Evolutionary conservation across 2,797 vertebrate genomes (phyloP), one percentile per base, ranked within the genome.

Genomic region (Ceyx erithaca): DNA sequence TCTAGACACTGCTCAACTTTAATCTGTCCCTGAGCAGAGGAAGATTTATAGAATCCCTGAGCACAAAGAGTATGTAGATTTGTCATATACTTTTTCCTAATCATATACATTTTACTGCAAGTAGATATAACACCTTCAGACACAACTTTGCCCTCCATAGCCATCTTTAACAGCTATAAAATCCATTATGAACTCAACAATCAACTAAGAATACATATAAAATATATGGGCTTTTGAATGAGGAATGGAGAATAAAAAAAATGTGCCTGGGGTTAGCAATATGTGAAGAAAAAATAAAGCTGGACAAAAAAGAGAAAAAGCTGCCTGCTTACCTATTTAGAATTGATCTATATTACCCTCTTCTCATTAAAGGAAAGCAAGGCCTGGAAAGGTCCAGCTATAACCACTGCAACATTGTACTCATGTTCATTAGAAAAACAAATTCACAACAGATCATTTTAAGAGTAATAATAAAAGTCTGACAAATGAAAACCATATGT

Each of bases 391-490:
- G 21, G 75, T 69, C 43, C 89, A 94, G 89, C 90, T 84, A 64
- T 40, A 85, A 85, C 73, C 51, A 40, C 77, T 80, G 86, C 81
- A 51, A 66, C 8, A 1, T 8, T 61, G 80, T 51, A 85, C 46
- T 73, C 73, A 3, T 45, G 76, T 86, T 95, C 86, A 95, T 90
- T 85, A 90, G 46, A 85, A 92, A 94, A 94, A 92, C 85, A 95
- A 92, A 93, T 88, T 89, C 57, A 59, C 85, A 92, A 89, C 85
- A 84, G 88, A 91, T 93, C 95, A 92, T 78, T 84, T 83, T 85
- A 93, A 73, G 69, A 90, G 76, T 57, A 94, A 90, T 90, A 96
- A 95, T 87, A 87, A 94, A 94, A 93, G 89, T 51, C 61, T 33
- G 76, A 88, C 87, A 96, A 96, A 97, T 30, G 6, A 78, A 94